Evolutionary conservation across 2,113 vertebrate genomes (phyloP).

Genomic region (Lepus europaeus): DNA sequence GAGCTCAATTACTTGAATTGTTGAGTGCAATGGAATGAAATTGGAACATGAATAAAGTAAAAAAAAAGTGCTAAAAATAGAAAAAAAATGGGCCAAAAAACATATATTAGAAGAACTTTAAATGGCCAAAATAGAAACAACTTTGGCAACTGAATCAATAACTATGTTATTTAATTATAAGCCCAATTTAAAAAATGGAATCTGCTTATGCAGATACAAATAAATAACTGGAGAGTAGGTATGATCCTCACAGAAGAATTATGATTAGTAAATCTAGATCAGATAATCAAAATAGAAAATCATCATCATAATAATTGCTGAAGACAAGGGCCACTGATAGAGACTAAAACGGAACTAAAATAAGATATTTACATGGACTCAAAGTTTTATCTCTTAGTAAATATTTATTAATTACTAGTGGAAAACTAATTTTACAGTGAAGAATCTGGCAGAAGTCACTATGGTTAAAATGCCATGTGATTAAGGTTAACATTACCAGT

Average conservation of each 20-base stretch:
- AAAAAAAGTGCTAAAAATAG: background rate
- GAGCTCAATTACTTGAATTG: background rate
- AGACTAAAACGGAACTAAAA: conserved; percentile 24
- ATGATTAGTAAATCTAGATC: background rate
- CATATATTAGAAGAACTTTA: background rate
- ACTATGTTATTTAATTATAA: background rate
- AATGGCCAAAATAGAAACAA: background rate
- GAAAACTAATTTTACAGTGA: background rate
- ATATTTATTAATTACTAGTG: background rate
- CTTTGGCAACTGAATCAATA: background rate
- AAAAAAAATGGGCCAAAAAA: background rate
- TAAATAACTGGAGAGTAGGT: background rate
- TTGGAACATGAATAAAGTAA: background rate
- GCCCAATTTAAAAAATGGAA: background rate
- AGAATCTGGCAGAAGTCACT: background rate
- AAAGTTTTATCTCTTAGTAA: background rate
- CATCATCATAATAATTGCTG: background rate
- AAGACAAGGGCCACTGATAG: background rate
- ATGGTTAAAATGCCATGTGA: background rate
- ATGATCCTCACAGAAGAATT: background rate
- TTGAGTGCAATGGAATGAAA: background rate
- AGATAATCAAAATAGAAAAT: background rate
- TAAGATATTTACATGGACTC: background rate
- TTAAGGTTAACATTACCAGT: background rate
- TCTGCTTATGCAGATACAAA: background rate